Conservation (phyloP, 2,888 invertebrate genomes). For the Belgica antarctica region DNA sequence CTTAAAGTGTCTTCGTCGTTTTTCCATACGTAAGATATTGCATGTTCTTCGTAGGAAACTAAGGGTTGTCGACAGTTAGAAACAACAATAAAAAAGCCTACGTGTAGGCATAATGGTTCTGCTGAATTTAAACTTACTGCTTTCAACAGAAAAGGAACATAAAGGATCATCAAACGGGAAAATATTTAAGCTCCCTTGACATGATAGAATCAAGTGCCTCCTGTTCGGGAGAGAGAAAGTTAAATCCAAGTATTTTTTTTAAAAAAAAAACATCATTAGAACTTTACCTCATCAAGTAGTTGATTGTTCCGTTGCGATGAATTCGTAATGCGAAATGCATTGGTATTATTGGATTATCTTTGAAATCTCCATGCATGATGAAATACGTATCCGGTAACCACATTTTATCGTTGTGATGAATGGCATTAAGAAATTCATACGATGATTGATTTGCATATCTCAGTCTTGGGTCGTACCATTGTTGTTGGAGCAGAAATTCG, state of each 20-base stretch:
- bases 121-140: constrained; percentile 71
- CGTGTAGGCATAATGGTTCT: too few species aligned
- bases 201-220: constrained; percentile 87
- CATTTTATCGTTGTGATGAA: constrained; percentile 87
- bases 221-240: constrained; percentile 57
- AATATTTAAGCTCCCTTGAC: constrained; percentile 90
- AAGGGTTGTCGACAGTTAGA: not conserved
- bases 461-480: constrained; percentile 88
- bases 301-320: constrained; percentile 89
- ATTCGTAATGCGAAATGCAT: constrained; percentile 91
- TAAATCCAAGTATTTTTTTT: not conserved
- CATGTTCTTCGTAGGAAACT: constrained; percentile 91
- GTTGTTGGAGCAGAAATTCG: constrained; percentile 88
- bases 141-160: constrained; percentile 94
- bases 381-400: constrained; percentile 95
- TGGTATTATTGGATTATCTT: constrained; percentile 82
- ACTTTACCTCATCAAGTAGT: constrained; percentile 84
- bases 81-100: not conserved
- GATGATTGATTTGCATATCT: constrained; percentile 80
- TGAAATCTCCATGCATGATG: constrained; percentile 95
- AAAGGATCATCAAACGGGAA: constrained; percentile 94
- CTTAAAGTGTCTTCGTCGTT: constrained; percentile 84
- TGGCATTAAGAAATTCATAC: constrained; percentile 86
- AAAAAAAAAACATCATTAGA: too few species aligned
- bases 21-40: constrained; percentile 89